Conservation (phyloP, 1,140 invertebrate species). For the Drosophila lowei region DNA sequence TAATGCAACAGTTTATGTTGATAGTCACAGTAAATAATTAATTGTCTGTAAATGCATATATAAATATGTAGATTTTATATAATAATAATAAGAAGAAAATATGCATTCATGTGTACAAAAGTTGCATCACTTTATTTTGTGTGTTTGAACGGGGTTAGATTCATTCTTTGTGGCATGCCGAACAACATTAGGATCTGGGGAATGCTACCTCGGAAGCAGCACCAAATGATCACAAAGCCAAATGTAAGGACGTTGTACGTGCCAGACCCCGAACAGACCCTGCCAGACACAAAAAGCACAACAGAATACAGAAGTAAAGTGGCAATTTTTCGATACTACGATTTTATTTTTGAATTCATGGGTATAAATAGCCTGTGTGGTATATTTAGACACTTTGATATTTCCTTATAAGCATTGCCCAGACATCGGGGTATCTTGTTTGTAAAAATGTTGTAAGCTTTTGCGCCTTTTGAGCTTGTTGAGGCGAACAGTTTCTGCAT, state of each 20-base stretch:
- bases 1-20: conserved; percentile 69
- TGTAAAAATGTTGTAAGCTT: conserved; percentile 84
- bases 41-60: conserved; percentile 21
- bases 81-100: conserved; percentile 65
- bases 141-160: too few species aligned
- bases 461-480: conserved; percentile 83
- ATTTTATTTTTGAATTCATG: too few species aligned
- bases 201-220: too few species aligned
- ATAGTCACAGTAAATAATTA: conserved; percentile 71
- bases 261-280: too few species aligned
- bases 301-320: too few species aligned
- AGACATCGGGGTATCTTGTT: conserved; percentile 84
- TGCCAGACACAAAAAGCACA: too few species aligned
- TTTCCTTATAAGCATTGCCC: conserved; percentile 84
- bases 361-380: conserved; percentile 55
- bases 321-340: too few species aligned
- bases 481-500: conserved; percentile 83
- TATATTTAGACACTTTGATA: conserved; percentile 74
- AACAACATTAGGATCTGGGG: too few species aligned
- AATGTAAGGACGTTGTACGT: too few species aligned
- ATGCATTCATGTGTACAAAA: conserved; percentile 43
- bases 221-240: too few species aligned
- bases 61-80: conserved; percentile 48
- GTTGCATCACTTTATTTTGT: neutral
- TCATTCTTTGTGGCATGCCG: too few species aligned